Evolutionary conservation across 2,888 invertebrate genomes (phyloP).

Genomic region (Troglohyphantes excavatus): DNA sequence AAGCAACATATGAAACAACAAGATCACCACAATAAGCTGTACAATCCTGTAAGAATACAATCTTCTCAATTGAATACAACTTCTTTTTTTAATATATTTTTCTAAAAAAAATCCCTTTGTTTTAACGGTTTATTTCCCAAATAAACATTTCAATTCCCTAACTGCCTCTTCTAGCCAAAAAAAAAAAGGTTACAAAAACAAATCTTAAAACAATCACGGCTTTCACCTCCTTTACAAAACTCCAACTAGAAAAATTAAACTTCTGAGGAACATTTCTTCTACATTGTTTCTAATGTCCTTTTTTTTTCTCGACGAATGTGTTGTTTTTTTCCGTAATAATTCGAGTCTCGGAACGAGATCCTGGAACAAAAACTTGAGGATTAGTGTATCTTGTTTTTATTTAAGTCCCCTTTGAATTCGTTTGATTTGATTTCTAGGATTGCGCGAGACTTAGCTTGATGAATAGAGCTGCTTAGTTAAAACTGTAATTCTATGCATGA

Average conservation of each 20-base stretch:
- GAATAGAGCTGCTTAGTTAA: not conserved
- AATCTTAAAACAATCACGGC: not conserved
- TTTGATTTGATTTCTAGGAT: not conserved
- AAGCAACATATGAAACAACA: too few species aligned
- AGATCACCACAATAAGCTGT: too few species aligned
- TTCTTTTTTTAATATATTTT: too few species aligned
- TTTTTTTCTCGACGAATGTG: not conserved
- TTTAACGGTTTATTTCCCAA: not conserved
- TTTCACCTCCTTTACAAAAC: not conserved
- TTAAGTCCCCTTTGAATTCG: not conserved
- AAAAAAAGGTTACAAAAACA: not conserved
- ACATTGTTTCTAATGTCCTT: not conserved
- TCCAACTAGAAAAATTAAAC: not conserved
- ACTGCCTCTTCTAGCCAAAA: not conserved
- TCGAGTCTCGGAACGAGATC: not conserved
- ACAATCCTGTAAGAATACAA: too few species aligned
- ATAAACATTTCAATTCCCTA: conserved; percentile 9
- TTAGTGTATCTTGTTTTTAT: not conserved
- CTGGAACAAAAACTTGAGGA: not conserved
- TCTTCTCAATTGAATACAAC: too few species aligned
- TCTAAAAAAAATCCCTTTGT: not conserved
- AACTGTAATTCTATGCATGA: not conserved
- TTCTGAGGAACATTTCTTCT: not conserved
- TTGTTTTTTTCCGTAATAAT: not conserved
- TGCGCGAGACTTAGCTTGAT: not conserved